Evolutionary conservation across 2,113 vertebrate species (phyloP).

Genomic region (Aphelocoma coerulescens): DNA sequence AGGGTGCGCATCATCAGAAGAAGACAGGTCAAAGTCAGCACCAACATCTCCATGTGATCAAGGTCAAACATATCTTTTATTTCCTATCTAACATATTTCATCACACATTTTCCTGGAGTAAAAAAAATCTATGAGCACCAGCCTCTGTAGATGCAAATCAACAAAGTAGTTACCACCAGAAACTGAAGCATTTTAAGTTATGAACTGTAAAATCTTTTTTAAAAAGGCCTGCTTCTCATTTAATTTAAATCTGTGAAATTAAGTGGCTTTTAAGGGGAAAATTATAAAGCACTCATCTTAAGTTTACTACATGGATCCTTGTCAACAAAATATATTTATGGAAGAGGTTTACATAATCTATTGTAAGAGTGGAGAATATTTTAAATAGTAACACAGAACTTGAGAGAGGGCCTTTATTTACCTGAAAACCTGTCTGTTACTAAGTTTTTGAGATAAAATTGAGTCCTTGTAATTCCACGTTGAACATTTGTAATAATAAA

Average conservation of each 20-base stretch:
- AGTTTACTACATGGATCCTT: background rate
- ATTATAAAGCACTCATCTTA: background rate
- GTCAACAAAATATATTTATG: background rate
- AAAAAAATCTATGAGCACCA: background rate
- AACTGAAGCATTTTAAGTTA: background rate
- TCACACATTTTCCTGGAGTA: background rate
- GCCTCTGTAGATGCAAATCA: background rate
- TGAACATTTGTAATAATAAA: background rate
- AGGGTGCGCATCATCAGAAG: slow-evolving; percentile 83
- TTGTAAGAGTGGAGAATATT: background rate
- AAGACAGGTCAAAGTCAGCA: slow-evolving; percentile 89
- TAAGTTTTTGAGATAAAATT: background rate
- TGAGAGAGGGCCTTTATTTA: background rate
- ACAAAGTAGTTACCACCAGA: background rate
- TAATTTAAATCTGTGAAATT: background rate
- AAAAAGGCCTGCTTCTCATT: background rate
- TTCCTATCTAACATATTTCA: background rate
- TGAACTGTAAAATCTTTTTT: background rate
- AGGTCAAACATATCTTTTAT: slow-evolving; percentile 71
- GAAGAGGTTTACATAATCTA: background rate
- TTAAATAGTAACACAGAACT: background rate
- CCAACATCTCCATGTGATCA: slow-evolving; percentile 93
- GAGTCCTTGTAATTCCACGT: background rate
- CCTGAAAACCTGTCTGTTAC: background rate
- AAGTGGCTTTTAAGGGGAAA: background rate